phyloP scores from a whole-genome alignment of 2,888 invertebrate genomes.

The Pseudolycoriella hygida region DNA sequence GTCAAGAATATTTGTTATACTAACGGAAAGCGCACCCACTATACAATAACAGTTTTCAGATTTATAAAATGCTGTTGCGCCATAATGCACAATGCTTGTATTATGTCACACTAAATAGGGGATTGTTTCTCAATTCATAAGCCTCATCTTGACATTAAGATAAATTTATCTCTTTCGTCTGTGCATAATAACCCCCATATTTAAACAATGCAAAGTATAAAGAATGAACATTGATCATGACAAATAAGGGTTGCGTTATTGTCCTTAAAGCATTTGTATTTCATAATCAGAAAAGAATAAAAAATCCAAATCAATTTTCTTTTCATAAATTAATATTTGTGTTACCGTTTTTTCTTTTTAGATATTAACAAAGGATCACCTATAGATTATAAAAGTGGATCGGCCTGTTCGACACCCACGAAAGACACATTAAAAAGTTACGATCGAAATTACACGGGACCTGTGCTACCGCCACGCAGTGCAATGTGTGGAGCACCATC shows the following conservation, averaged over 20 bases:
- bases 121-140: slow-evolving; percentile 4
- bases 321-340: slow-evolving; percentile 1
- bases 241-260: not conserved
- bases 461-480: slow-evolving; percentile 53
- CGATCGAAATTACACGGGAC: slow-evolving; percentile 48
- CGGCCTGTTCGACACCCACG: slow-evolving; percentile 76
- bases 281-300: not conserved
- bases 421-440: slow-evolving; percentile 43
- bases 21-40: too few relatives aligned
- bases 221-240: not conserved
- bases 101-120: slow-evolving; percentile 4
- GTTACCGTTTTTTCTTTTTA: slow-evolving; percentile 30
- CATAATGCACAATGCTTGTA: slow-evolving; percentile 6
- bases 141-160: slow-evolving; percentile 2
- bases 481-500: slow-evolving; percentile 37
- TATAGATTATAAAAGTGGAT: slow-evolving; percentile 71
- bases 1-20: too few relatives aligned
- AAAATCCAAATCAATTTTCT: not conserved
- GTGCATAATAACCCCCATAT: too few relatives aligned
- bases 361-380: slow-evolving; percentile 74
- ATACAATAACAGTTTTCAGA: too few relatives aligned
- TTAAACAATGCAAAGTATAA: too few relatives aligned
- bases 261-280: not conserved
- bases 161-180: not conserved
- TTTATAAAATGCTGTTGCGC: slow-evolving; percentile 1